These are phyloP conservation scores for Cassiopea andromeda DNA, from an alignment of 30 jellyfish, hydroid and myxozoan genomes.

Conservation along the genomic window DNA sequence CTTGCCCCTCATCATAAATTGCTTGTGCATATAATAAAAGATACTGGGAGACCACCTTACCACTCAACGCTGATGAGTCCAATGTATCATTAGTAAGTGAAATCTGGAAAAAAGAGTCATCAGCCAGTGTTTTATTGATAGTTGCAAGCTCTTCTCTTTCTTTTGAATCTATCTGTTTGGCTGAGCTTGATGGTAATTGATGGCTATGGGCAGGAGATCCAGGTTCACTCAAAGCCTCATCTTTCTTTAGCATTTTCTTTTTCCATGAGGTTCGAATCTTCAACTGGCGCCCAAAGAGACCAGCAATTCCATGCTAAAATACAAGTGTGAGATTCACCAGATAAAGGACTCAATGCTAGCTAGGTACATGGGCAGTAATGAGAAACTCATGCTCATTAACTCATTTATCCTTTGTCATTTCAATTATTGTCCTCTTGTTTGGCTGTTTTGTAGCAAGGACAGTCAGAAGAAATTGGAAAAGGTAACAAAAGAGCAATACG, in stretches of 20 bases:
- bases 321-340: not conserved
- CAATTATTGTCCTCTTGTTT: too few species aligned
- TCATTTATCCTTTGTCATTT: too few species aligned
- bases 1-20: not conserved
- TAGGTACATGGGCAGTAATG: too few species aligned
- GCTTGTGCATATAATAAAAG: not conserved
- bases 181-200: slow-evolving; percentile 22
- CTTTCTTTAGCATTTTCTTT: slow-evolving; percentile 37
- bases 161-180: not conserved
- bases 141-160: slow-evolving; percentile 54
- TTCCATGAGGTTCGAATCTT: slow-evolving; percentile 60
- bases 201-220: slow-evolving; percentile 34
- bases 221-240: slow-evolving; percentile 54
- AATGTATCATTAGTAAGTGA: slow-evolving; percentile 36
- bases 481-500: too few species aligned
- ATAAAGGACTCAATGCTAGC: too few species aligned
- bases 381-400: too few species aligned
- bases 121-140: slow-evolving; percentile 53
- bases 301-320: slow-evolving; percentile 34
- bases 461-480: too few species aligned
- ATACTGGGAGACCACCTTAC: not conserved
- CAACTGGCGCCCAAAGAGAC: slow-evolving; percentile 38
- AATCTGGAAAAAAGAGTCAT: slow-evolving; percentile 66
- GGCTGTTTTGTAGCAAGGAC: too few species aligned
- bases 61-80: slow-evolving; percentile 17